Percentiles rank a stretch among this genome's conserved stretches.
These are phyloP conservation scores for Charina bottae DNA, from an alignment of 2,113 vertebrate genomes.

Conservation along the genomic window DNA sequence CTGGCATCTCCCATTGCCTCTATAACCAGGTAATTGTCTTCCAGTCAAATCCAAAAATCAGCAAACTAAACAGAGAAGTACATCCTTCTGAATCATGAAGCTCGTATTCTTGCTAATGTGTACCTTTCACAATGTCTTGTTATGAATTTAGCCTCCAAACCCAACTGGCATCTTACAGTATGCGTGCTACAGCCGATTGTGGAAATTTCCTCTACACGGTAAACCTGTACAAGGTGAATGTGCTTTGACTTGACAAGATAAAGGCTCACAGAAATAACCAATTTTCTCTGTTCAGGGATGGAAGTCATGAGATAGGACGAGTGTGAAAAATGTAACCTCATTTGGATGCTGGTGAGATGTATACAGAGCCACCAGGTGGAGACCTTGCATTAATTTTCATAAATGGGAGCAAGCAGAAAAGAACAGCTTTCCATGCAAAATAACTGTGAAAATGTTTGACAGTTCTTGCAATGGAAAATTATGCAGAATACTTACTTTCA, in stretches of 20 bases:
- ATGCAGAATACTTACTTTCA: slow-evolving; percentile 26
- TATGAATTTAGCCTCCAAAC: neutral
- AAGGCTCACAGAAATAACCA: neutral
- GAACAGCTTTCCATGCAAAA: slow-evolving; percentile 53
- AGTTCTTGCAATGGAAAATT: slow-evolving; percentile 52
- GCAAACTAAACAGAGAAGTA: neutral
- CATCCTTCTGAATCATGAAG: neutral
- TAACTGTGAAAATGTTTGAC: slow-evolving; percentile 52
- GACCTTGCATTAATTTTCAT: slow-evolving; percentile 65
- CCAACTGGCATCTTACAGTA: neutral
- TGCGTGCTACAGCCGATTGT: neutral
- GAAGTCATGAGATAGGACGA: neutral
- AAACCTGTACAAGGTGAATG: neutral
- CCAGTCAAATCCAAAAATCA: neutral
- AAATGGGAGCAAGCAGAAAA: slow-evolving; percentile 31
- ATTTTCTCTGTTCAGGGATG: neutral
- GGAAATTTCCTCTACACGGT: neutral
- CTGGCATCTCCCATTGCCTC: neutral
- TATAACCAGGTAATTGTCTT: neutral
- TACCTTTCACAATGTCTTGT: neutral
- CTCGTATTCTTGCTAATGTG: neutral
- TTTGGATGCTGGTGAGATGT: neutral
- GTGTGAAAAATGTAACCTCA: neutral
- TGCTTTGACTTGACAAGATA: neutral
- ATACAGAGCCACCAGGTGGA: slow-evolving; percentile 65